Percentiles rank a stretch among this genome's conserved stretches.
phyloP scores from a whole-genome alignment of 2,888 invertebrate species.

The Scaptomyza polygonia region DNA sequence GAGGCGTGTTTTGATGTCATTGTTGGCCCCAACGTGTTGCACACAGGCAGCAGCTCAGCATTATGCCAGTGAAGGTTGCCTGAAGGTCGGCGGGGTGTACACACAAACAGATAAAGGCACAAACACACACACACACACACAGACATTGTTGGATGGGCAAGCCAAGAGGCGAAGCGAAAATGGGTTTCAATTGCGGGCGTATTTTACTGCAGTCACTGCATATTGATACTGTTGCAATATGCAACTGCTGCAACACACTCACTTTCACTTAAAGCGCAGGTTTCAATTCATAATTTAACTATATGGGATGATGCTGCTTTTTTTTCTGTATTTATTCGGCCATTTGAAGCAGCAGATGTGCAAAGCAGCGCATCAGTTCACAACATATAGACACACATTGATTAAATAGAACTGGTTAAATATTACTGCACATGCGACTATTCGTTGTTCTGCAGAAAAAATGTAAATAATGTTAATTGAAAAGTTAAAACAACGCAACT shows the following conservation, averaged over 20 bases:
- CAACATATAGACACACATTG: slow-evolving; percentile 4
- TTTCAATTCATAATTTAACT: slow-evolving; percentile 57
- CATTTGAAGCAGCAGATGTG: slow-evolving; percentile 14
- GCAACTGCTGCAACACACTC: slow-evolving; percentile 38
- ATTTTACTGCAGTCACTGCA: not conserved
- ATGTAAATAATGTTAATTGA: slow-evolving; percentile 15
- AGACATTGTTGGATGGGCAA: slow-evolving; percentile 14
- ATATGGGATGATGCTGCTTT: slow-evolving; percentile 17
- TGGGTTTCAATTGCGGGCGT: slow-evolving; percentile 12
- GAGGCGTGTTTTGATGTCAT: slow-evolving; percentile 49
- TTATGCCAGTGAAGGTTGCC: slow-evolving; percentile 81
- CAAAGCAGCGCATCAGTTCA: slow-evolving; percentile 7
- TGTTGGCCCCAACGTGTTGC: slow-evolving; percentile 54
- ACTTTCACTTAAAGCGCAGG: slow-evolving; percentile 58
- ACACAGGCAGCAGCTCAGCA: slow-evolving; percentile 40
- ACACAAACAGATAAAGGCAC: slow-evolving; percentile 32
- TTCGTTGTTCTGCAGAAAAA: not conserved
- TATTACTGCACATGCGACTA: slow-evolving; percentile 2
- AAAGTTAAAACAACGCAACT: slow-evolving; percentile 42
- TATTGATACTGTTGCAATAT: slow-evolving; percentile 7
- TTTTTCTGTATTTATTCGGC: slow-evolving; percentile 14
- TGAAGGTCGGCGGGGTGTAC: slow-evolving; percentile 82
- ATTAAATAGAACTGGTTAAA: not conserved
- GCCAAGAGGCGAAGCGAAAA: slow-evolving; percentile 21
- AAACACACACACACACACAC: slow-evolving; percentile 21